Conservation (phyloP, 2,888 invertebrate species). For the Molanna angustata region DNA sequence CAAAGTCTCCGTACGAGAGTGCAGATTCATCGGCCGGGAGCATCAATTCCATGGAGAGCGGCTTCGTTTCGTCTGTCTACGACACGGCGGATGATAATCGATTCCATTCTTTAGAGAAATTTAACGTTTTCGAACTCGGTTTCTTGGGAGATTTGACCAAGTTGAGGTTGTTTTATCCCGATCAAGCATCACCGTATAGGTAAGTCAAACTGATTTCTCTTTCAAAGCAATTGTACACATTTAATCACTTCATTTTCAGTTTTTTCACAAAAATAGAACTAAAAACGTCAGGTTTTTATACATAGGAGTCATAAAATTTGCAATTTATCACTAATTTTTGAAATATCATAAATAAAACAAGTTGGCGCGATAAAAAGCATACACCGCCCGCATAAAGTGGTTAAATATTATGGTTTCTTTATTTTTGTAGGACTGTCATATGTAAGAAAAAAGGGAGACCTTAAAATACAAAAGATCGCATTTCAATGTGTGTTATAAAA, state of each 20-base stretch:
- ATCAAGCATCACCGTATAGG: conserved; percentile 50
- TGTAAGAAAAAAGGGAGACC: too few relatives aligned
- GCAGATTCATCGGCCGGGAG: conserved; percentile 29
- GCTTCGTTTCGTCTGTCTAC: conserved; percentile 25
- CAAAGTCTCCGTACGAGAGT: conserved; percentile 31
- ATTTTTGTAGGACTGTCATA: too few relatives aligned
- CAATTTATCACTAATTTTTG: too few relatives aligned
- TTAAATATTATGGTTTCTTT: too few relatives aligned
- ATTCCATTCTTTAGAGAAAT: conserved; percentile 34
- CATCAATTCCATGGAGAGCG: conserved; percentile 30
- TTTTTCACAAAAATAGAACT: background rate
- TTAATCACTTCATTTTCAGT: too few relatives aligned
- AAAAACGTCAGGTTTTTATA: background rate
- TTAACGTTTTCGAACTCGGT: conserved; percentile 53
- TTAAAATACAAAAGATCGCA: too few relatives aligned
- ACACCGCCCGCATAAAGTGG: too few relatives aligned
- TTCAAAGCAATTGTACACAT: too few relatives aligned
- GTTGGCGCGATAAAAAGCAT: too few relatives aligned
- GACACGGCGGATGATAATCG: conserved; percentile 22
- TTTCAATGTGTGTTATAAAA: too few relatives aligned
- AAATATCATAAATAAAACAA: too few relatives aligned
- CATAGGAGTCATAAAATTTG: background rate
- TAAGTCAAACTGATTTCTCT: conserved; percentile 32
- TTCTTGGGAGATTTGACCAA: conserved; percentile 52
- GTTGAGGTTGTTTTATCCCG: conserved; percentile 48